These are phyloP conservation scores for Phasia obesa DNA, from an alignment of 2,888 invertebrate genomes.

Conservation along the genomic window DNA sequence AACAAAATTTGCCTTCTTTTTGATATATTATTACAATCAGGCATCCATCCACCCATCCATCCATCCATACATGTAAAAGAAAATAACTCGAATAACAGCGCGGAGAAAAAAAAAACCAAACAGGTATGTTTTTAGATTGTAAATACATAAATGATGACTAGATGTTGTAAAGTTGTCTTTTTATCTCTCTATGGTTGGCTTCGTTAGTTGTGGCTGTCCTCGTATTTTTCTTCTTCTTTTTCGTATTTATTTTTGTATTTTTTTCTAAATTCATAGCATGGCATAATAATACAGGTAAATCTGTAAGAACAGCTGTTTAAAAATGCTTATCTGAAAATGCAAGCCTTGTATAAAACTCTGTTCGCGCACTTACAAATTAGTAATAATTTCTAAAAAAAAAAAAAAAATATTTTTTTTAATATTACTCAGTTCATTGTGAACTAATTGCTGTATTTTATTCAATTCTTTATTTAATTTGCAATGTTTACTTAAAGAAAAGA, in stretches of 20 bases:
- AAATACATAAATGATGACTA: constrained; percentile 63
- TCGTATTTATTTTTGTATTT: constrained; percentile 18
- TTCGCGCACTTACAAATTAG: no score
- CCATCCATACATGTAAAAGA: constrained; percentile 18
- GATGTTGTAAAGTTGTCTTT: constrained; percentile 48
- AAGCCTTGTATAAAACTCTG: no score
- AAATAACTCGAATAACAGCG: not conserved
- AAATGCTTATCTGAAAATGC: no score
- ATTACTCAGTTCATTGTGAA: no score
- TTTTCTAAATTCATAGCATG: not conserved
- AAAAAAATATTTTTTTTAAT: no score
- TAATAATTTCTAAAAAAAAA: no score
- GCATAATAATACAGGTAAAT: no score
- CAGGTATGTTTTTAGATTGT: constrained; percentile 55
- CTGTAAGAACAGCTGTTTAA: no score
- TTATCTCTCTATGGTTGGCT: not conserved
- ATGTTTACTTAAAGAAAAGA: no score
- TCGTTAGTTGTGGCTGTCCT: constrained; percentile 24
- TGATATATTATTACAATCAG: constrained; percentile 28
- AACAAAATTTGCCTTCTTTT: constrained; percentile 50
- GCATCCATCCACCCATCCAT: no score
- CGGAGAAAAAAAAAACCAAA: constrained; percentile 8
- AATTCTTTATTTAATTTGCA: no score
- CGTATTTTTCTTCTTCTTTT: constrained; percentile 35
- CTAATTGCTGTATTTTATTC: no score